Percentiles rank a stretch among this genome's conserved stretches.
phyloP scores from a whole-genome alignment of 2,797 vertebrate species.

The Propithecus deckenii region DNA sequence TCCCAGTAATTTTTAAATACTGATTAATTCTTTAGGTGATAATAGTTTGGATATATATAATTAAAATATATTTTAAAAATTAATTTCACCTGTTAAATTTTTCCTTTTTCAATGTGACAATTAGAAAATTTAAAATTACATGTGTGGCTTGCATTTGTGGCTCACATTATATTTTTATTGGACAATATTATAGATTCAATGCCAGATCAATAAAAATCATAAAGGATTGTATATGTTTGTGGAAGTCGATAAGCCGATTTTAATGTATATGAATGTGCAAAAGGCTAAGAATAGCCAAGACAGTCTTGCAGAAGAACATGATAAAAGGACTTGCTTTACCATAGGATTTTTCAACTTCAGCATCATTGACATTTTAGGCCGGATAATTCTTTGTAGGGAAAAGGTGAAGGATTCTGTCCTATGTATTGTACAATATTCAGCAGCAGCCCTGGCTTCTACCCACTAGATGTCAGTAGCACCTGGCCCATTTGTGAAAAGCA shows the following conservation, averaged over 20 bases:
- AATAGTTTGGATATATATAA: neutral
- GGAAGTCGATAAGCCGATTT: neutral
- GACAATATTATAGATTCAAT: neutral
- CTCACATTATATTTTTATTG: neutral
- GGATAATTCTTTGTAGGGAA: neutral
- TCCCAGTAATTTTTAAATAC: neutral
- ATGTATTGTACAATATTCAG: neutral
- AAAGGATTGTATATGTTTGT: neutral
- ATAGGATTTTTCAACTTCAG: neutral
- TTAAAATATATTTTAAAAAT: neutral
- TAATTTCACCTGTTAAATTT: neutral
- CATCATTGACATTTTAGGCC: neutral
- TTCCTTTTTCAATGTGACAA: neutral
- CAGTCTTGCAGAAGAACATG: neutral
- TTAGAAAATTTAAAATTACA: neutral
- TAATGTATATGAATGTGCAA: neutral
- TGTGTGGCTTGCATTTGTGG: neutral
- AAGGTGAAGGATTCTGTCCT: neutral
- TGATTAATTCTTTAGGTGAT: neutral
- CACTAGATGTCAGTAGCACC: conserved; percentile 36
- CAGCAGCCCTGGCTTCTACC: neutral
- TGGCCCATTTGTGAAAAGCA: neutral
- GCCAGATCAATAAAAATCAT: neutral
- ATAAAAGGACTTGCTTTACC: too few relatives aligned
- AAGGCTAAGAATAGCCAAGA: neutral